Evolutionary conservation across 2,888 invertebrate species (phyloP).

Genomic region (Tinea pellionella): DNA sequence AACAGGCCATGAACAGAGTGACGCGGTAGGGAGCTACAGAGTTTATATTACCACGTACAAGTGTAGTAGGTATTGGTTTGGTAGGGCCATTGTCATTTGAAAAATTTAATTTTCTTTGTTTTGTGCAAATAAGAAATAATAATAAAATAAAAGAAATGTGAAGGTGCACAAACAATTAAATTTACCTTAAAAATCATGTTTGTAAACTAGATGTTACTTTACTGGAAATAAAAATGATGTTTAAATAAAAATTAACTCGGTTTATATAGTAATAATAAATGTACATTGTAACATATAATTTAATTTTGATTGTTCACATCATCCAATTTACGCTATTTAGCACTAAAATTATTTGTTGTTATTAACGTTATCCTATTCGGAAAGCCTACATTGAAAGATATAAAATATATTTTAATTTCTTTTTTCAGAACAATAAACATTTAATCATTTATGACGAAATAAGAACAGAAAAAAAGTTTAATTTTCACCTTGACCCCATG

Average conservation of each 20-base stretch:
- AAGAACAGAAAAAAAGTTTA: too few species aligned
- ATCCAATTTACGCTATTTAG: conserved; percentile 5
- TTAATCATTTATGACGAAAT: too few species aligned
- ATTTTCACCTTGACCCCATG: too few species aligned
- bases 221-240: neutral
- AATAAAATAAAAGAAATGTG: too few species aligned
- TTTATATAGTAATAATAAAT: conserved; percentile 2
- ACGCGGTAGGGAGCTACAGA: too few species aligned
- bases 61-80: too few species aligned
- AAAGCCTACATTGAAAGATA: neutral
- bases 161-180: neutral
- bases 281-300: neutral
- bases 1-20: too few species aligned
- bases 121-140: too few species aligned
- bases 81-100: too few species aligned
- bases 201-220: neutral
- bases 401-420: neutral
- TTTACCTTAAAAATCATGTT: conserved; percentile 7
- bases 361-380: neutral
- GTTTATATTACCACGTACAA: too few species aligned
- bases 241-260: neutral
- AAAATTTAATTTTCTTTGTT: too few species aligned
- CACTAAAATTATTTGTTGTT: neutral
- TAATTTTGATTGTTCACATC: neutral
- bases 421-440: too few species aligned